These are phyloP conservation scores for Coleophora deauratella DNA, from an alignment of 2,888 invertebrate species.

Conservation along the genomic window DNA sequence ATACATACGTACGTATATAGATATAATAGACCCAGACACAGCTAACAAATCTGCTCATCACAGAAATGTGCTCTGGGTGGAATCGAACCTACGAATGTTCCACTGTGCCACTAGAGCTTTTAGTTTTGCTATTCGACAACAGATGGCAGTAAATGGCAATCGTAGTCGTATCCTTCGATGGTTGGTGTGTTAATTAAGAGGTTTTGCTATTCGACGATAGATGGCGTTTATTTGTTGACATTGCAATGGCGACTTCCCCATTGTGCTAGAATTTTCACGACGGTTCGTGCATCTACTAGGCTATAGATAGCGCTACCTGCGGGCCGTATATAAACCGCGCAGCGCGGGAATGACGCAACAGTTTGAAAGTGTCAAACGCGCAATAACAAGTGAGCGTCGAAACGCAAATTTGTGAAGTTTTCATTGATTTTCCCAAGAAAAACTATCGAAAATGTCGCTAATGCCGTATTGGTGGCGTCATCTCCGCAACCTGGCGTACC, in stretches of 20 bases:
- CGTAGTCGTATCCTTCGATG: background rate
- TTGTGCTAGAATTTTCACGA: slow-evolving; percentile 42
- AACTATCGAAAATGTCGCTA: slow-evolving; percentile 47
- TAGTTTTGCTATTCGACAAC: slow-evolving; percentile 9
- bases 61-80: too few species aligned
- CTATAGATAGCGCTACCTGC: slow-evolving; percentile 34
- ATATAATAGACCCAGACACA: too few species aligned
- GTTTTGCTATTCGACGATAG: slow-evolving; percentile 22
- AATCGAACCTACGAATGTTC: too few species aligned
- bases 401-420: slow-evolving; percentile 2
- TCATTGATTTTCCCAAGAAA: too few species aligned
- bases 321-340: slow-evolving; percentile 39
- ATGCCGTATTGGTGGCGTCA: slow-evolving; percentile 62
- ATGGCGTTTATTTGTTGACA: slow-evolving; percentile 23
- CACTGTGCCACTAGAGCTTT: too few species aligned
- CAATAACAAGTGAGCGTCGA: slow-evolving; percentile 8
- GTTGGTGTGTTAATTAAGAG: background rate
- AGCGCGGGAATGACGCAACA: slow-evolving; percentile 21
- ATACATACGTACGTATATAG: too few species aligned
- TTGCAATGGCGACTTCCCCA: background rate
- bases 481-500: slow-evolving; percentile 45
- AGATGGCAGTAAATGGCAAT: slow-evolving; percentile 18
- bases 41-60: too few species aligned
- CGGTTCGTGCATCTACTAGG: slow-evolving; percentile 33
- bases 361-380: slow-evolving; percentile 30